Evolutionary conservation across 2,113 vertebrate species (phyloP).

Genomic region (Hymenochirus boettgeri): DNA sequence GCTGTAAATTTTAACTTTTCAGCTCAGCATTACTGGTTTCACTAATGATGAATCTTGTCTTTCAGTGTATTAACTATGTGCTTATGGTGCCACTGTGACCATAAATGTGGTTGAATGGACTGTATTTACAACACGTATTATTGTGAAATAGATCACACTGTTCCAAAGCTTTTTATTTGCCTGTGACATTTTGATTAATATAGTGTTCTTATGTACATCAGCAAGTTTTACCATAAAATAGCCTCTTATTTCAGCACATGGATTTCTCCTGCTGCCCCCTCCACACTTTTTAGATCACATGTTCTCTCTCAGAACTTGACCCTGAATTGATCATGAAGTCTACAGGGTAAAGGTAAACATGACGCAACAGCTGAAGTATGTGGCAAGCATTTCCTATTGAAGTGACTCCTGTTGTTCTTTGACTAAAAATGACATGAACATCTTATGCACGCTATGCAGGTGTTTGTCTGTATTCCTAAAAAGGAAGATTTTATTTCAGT

Average conservation of each 20-base stretch:
- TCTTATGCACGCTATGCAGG: conserved; percentile 22
- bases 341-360: conserved; percentile 62
- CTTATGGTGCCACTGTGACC: too few species aligned
- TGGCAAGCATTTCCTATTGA: conserved; percentile 46
- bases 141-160: conserved; percentile 2
- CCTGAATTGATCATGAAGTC: conserved; percentile 54
- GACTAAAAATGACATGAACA: conserved; percentile 6
- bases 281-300: conserved; percentile 46
- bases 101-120: too few species aligned
- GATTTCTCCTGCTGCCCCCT: conserved; percentile 34
- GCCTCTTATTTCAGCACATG: neutral
- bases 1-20: too few species aligned
- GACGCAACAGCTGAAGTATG: conserved; percentile 64
- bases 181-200: conserved; percentile 24
- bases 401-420: conserved; percentile 3
- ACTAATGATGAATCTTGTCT: too few species aligned
- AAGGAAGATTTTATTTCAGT: conserved; percentile 24
- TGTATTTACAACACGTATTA: neutral
- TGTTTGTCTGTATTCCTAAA: conserved; percentile 16
- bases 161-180: conserved; percentile 14
- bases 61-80: too few species aligned
- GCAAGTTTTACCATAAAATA: conserved; percentile 1
- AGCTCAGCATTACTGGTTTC: too few species aligned
- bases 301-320: conserved; percentile 52
- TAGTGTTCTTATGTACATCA: conserved; percentile 1